Evolutionary conservation across 2,113 vertebrate species (phyloP), one percentile per base, ranked within the genome.

Genomic region (Chionodraco myersi): DNA sequence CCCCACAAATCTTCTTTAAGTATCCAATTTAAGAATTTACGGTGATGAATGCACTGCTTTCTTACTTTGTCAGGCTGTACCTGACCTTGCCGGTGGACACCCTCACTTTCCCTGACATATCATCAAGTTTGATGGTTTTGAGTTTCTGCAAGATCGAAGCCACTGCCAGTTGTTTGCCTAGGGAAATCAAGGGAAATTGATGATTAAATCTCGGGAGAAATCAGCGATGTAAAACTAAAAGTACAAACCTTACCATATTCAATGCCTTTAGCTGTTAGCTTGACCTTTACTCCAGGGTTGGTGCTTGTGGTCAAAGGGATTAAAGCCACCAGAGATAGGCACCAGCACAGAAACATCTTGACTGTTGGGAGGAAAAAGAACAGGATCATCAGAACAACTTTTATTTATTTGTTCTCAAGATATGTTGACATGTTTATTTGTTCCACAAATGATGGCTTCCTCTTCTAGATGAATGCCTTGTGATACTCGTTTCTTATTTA

Each of bases 21-120:
- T n/a, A 34, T 65, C 10, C 11, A 66, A 26, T 16, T 0, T 5
- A 30, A 61, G 6, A 1, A 13, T 10, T 30, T 3, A 30, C 26
- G 26, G 0, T 16, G 53, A 0, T 41, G 6, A 16, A 34, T 36
- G 15, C 47, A 34, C 3, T 5, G 36, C 1, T 5, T 53, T 7
- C 92, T 92, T 88, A 96, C 95, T 89, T 88, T 73, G 93, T 72
- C 45, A 96, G 70, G 59, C 86, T 94, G 88, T 95, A 96, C 3
- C 75, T 2, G 79, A 96, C 93, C 11, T 92, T 92, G n/a, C 94
- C 95, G 0, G 94, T 88, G n/a, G 80, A 23, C 72, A 96, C 88
- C 0, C 6, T 26, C 72, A 84, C 2, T 49, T 23, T 72, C 16
- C 94, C 94, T 0, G 94, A 94, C 1, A 94, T 56, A 77, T 96